Evolutionary conservation across 2,888 invertebrate species (phyloP).

Genomic region (Aleiodes leptofemur): DNA sequence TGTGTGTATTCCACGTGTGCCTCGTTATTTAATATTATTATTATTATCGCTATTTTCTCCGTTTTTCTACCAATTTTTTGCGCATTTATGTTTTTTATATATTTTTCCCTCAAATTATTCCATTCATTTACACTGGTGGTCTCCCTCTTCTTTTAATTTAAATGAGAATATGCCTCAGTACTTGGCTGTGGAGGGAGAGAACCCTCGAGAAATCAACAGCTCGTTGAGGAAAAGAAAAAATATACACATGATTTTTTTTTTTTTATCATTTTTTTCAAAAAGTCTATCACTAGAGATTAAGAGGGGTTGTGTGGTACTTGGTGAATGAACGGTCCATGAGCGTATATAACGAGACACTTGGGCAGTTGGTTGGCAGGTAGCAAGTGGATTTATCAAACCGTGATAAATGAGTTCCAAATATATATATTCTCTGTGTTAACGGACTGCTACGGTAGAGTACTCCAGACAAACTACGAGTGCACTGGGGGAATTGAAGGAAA

Average conservation of each 20-base stretch:
- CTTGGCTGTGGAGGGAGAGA: not conserved
- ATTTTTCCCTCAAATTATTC: too few species aligned
- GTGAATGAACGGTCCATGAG: slow-evolving; percentile 22
- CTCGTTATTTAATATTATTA: slow-evolving; percentile 27
- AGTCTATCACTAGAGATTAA: slow-evolving; percentile 23
- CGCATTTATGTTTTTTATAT: too few species aligned
- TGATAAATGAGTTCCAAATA: slow-evolving; percentile 53
- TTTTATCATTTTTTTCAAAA: slow-evolving; percentile 3
- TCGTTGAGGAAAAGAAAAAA: slow-evolving; percentile 1
- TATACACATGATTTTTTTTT: not conserved
- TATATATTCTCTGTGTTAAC: slow-evolving; percentile 26
- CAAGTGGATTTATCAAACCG: slow-evolving; percentile 55
- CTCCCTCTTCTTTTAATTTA: slow-evolving; percentile 6
- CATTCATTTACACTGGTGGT: not conserved
- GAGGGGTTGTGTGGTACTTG: slow-evolving; percentile 5
- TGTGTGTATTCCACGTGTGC: slow-evolving; percentile 7
- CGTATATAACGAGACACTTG: slow-evolving; percentile 39
- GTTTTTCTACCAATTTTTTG: slow-evolving; percentile 20
- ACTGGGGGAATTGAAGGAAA: slow-evolving; percentile 49
- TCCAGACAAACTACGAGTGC: slow-evolving; percentile 45
- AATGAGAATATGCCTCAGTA: slow-evolving; percentile 22
- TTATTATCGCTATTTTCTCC: slow-evolving; percentile 22
- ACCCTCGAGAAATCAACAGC: slow-evolving; percentile 26
- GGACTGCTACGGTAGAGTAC: slow-evolving; percentile 36
- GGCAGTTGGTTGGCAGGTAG: slow-evolving; percentile 39